Evolutionary conservation across 2,113 vertebrate species (phyloP).

Genomic region (Narcine bancroftii): DNA sequence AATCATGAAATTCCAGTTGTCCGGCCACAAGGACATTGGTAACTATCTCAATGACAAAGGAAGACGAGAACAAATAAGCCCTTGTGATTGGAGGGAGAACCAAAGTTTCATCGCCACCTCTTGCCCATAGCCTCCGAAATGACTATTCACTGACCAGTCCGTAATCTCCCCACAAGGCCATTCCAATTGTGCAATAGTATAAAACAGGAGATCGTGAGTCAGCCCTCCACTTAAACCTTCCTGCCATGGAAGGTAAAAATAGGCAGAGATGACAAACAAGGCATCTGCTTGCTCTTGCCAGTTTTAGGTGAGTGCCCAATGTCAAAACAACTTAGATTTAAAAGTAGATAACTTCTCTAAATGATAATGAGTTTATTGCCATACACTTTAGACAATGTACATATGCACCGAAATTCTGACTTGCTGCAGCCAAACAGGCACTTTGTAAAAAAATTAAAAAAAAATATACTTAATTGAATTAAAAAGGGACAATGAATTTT

Average conservation of each 20-base stretch:
- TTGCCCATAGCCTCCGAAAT: background rate
- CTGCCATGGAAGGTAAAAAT: background rate
- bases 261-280: background rate
- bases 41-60: background rate
- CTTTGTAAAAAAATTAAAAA: no score
- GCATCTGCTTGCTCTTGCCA: no score
- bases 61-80: background rate
- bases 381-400: no score
- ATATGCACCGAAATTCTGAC: no score
- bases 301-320: background rate
- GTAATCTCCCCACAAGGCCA: background rate
- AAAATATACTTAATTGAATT: no score
- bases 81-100: background rate
- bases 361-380: no score
- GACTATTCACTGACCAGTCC: background rate
- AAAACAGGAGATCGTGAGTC: background rate
- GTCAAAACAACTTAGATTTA: background rate
- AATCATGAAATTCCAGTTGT: conserved; percentile 13
- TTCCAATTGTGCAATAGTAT: background rate
- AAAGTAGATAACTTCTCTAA: background rate
- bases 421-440: no score
- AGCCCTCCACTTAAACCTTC: background rate
- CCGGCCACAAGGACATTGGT: background rate
- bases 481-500: no score
- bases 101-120: background rate